Conservation (phyloP, 2,888 invertebrate genomes). For the Cephalotes varians region DNA sequence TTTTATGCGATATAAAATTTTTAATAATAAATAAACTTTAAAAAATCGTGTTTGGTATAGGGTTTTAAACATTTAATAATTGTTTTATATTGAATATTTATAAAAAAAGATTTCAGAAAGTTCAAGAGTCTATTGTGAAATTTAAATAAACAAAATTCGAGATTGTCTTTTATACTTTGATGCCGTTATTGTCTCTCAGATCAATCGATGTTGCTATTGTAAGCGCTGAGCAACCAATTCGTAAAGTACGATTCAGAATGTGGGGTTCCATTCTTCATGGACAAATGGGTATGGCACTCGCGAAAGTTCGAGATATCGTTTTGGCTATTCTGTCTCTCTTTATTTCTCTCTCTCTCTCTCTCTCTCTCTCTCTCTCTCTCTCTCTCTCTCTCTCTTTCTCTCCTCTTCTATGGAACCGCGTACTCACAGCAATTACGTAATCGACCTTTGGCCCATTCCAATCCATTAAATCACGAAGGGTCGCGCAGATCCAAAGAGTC, state of each 20-base stretch:
- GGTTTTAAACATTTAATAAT: neutral
- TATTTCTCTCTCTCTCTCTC: conserved; percentile 20
- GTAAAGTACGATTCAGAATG: conserved; percentile 68
- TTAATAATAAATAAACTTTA: neutral
- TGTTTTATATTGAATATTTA: neutral
- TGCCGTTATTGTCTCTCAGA: conserved; percentile 65
- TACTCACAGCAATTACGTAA: conserved; percentile 75
- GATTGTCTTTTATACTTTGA: conserved; percentile 38
- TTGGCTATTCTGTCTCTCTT: conserved; percentile 38
- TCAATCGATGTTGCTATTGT: conserved; percentile 59
- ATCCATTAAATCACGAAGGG: conserved; percentile 73
- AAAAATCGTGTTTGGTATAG: too few species aligned
- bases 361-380: conserved; percentile 30
- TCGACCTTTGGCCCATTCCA: conserved; percentile 75
- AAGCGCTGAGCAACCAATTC: conserved; percentile 67
- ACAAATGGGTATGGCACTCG: conserved; percentile 70
- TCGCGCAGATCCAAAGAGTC: conserved; percentile 62
- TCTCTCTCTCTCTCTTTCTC: conserved; percentile 18
- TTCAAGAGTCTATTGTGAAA: neutral
- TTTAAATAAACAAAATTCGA: conserved; percentile 43
- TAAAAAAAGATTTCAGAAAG: neutral
- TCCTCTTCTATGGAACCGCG: conserved; percentile 45
- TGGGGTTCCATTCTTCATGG: conserved; percentile 70
- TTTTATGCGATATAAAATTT: conserved; percentile 2
- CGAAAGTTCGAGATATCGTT: conserved; percentile 74